Evolutionary conservation across 2,113 vertebrate species (phyloP).

Genomic region (Alethe diademata): DNA sequence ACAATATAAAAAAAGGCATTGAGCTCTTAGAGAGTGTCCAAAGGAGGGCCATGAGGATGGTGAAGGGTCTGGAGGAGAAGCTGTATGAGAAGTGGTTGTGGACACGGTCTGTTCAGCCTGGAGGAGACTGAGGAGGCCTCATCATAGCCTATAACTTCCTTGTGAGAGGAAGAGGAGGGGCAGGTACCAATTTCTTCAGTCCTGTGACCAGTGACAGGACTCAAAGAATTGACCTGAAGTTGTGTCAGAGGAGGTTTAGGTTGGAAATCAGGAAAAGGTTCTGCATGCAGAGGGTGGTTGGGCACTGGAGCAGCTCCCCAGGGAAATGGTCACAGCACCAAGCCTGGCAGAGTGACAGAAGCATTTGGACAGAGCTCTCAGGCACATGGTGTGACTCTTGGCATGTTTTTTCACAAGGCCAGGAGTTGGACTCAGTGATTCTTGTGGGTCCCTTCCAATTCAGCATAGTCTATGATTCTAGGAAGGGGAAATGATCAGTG

Average conservation of each 20-base stretch:
- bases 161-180: neutral
- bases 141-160: neutral
- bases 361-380: neutral
- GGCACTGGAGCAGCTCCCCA: neutral
- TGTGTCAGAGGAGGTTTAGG: neutral
- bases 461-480: neutral
- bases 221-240: neutral
- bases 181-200: neutral
- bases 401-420: neutral
- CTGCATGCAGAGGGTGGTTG: neutral
- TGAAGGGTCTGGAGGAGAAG: neutral
- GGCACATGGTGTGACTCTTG: no score
- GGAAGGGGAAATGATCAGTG: neutral
- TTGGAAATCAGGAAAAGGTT: neutral
- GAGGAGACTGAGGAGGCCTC: neutral
- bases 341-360: neutral
- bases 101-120: neutral
- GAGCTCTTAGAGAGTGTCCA: no score
- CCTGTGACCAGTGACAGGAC: neutral
- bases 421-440: neutral
- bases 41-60: neutral
- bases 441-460: neutral
- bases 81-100: neutral
- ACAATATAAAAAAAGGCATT: neutral
- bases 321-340: neutral